Evolutionary conservation across 2,113 vertebrate species (phyloP), one percentile per base, ranked within the genome.

Genomic region (Neogobius melanostomus): DNA sequence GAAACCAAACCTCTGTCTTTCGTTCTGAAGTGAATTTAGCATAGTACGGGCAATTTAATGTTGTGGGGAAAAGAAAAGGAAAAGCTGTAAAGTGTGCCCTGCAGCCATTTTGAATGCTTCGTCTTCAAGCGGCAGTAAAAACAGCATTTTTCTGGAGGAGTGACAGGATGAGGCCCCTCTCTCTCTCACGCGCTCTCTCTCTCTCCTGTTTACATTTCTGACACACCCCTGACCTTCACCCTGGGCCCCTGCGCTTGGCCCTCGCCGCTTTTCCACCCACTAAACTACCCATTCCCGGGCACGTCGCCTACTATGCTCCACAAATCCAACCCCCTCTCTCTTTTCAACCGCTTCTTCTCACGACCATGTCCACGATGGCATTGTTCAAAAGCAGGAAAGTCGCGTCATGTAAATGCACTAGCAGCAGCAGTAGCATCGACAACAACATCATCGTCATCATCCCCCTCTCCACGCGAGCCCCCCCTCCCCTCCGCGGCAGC

Each of bases 191-290:
- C 72, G 69, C 75, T 72, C 65, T 68, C 71, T 2, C 69, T 77
- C 59, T 81, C 78, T 68, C 50, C 68, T 87, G 86, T 89, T 91
- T 89, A 87, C 76, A 79, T 82, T 85, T 68, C 42, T 77, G 80
- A 86, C 83, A 85, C 86, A 85, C 85, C 87, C 86, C 83, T 87
- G 86, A 86, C 87, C 85, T 89, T 89, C 82, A 83, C 65, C 67
- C 72, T 64, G 74, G 17, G 68, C 82, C 82, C 76, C 52, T 77
- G 64, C 51, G 14, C 79, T 72, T 28, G 64, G 69, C 79, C 59
- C 71, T 14, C 59, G 36, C n/a, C 62, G 44, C 63, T 74, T 36
- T 36, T 36, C 28, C 28, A 36, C 28, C 28, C 28, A 36, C 28
- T 36, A 36, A n/a, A 36, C 28, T 36, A 36, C 28, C 28, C 28